Evolutionary conservation across 2,888 invertebrate species (phyloP).

Genomic region (Tachina lurida): DNA sequence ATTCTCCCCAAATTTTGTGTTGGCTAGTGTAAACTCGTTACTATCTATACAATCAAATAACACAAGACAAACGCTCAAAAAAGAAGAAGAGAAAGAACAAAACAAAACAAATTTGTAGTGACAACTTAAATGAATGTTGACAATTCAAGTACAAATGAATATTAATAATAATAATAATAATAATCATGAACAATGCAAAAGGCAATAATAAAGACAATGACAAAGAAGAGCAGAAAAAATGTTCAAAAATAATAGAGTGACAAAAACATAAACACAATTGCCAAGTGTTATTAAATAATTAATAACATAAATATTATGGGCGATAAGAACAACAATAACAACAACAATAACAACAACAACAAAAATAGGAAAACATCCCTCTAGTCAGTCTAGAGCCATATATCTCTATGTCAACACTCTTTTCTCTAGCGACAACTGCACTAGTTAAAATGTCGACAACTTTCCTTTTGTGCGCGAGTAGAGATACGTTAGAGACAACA

Average conservation of each 20-base stretch:
- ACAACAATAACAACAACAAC: neutral
- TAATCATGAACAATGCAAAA: constrained; percentile 28
- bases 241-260: neutral
- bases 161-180: constrained; percentile 62
- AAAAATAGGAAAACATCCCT: neutral
- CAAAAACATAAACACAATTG: constrained; percentile 42
- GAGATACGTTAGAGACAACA: no score
- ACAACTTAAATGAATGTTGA: constrained; percentile 67
- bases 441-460: no score
- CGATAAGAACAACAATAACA: constrained; percentile 16
- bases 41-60: neutral
- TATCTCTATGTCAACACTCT: no score
- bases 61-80: constrained; percentile 20
- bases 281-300: constrained; percentile 38
- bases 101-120: constrained; percentile 53
- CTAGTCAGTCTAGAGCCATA: no score
- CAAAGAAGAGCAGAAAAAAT: constrained; percentile 15
- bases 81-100: constrained; percentile 11
- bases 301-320: constrained; percentile 38
- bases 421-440: no score
- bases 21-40: constrained; percentile 37
- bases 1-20: neutral
- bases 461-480: no score
- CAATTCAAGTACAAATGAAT: constrained; percentile 69
- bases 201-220: constrained; percentile 31